Base-by-base conservation (phyloP, 2,888 invertebrate species). In the Apodemia mormo region DNA sequence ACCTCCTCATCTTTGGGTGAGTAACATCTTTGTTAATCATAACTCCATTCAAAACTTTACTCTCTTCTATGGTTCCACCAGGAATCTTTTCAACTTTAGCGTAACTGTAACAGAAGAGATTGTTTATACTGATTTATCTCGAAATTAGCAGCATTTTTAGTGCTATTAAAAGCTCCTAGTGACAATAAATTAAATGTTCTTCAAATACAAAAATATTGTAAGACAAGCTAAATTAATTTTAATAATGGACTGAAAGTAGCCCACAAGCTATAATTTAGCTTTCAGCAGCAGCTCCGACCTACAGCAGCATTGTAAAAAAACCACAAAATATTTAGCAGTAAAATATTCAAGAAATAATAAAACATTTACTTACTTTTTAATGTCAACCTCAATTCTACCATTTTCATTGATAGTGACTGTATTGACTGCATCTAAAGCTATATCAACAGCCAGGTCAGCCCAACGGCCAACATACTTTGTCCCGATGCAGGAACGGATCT, bases 11-110 rank as follows among this genome's bases (percentile, higher is more conserved):
- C 94, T 99, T 99, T 0, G 99, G 96, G 88, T 99, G 99, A 0
- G 98, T 98, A 1, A 99, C 98, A 86, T 99, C 99, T 90, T 99
- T 99, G 93, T 99, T 99, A 71, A 99, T 89, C 98, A 99, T 99
- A 14, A 99, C 97, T 58, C 99, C 99, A 77, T 95, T 96, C 52
- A 99, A 92, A 8, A 99, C 99, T 76, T 95, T 94, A 0, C 98
- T 99, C 76, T 99, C 99, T 80, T 99, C 99, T 71, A 99, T 96
- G 0, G 96, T 94, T 10, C 99, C 99, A 37, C 99, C 99, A 0
- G 99, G 99, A 78, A 99, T 96, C 86, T 97, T 97, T 80, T 97
- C 97, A 30, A 99, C 97, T 93, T 98, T 98, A 0, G 98, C 99
- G 82, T 99, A 99, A 72, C 95, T 95, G 78, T 8, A 78, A 77